Conservation (phyloP, 2,888 invertebrate species). For the Chymomyza procnemis region DNA sequence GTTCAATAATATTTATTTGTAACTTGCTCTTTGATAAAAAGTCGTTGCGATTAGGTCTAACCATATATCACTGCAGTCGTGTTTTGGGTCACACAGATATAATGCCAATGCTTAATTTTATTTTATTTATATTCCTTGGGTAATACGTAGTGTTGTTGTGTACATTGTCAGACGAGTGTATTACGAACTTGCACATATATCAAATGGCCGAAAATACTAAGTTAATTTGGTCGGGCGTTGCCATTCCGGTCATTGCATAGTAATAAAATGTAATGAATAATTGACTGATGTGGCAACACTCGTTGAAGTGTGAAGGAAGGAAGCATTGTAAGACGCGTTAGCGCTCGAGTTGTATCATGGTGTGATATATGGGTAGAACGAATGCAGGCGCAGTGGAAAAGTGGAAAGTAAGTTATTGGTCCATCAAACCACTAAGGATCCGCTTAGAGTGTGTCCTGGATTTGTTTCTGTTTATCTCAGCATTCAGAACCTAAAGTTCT, state of each 20-base stretch:
- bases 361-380: no score
- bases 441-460: no score
- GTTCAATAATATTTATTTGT: slow-evolving; percentile 71
- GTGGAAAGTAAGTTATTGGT: no score
- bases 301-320: not conserved
- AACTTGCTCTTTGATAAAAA: slow-evolving; percentile 65
- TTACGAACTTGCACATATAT: not conserved
- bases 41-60: slow-evolving; percentile 59
- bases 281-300: not conserved
- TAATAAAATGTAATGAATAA: not conserved
- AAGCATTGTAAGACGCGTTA: not conserved
- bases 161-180: not conserved
- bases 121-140: not conserved
- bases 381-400: no score
- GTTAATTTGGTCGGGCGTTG: not conserved
- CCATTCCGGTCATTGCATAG: not conserved
- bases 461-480: no score
- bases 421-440: no score
- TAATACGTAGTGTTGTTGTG: not conserved
- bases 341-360: no score
- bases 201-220: not conserved
- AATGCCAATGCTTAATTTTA: slow-evolving; percentile 43
- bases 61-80: slow-evolving; percentile 59
- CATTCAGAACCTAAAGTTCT: no score
- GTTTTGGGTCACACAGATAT: slow-evolving; percentile 53